phyloP scores from a whole-genome alignment of 2,797 vertebrate genomes.

The Takifugu rubripes region DNA sequence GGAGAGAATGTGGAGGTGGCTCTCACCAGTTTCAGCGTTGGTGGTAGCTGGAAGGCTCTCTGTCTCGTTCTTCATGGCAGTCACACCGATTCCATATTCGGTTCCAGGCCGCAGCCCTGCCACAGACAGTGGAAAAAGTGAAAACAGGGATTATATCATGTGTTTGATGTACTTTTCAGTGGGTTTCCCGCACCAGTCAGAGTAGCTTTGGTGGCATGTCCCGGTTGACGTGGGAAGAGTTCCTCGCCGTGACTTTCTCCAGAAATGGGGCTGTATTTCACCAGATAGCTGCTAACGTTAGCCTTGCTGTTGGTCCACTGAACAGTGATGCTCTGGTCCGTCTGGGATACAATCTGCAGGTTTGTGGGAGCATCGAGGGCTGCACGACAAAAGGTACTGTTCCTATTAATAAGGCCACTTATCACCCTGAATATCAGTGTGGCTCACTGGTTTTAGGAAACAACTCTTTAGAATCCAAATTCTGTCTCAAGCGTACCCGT shows the following conservation, averaged over 20 bases:
- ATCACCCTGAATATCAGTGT: too few relatives aligned
- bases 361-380: conserved; percentile 85
- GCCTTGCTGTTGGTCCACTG: conserved; percentile 89
- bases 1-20: too few relatives aligned
- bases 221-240: conserved; percentile 75
- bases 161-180: not conserved
- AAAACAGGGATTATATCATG: not conserved
- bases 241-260: conserved; percentile 85
- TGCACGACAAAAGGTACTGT: conserved; percentile 38
- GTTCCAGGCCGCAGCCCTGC: conserved; percentile 88
- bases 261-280: conserved; percentile 90
- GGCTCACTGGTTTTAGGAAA: too few relatives aligned
- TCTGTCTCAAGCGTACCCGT: conserved; percentile 75
- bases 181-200: conserved; percentile 79
- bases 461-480: not conserved
- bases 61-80: conserved; percentile 84
- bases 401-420: too few relatives aligned
- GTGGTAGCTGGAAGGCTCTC: conserved; percentile 89
- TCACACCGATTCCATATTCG: conserved; percentile 93
- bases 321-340: conserved; percentile 84
- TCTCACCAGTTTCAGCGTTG: conserved; percentile 90
- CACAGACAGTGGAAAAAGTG: not conserved
- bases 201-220: conserved; percentile 77
- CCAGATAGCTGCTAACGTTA: conserved; percentile 77
- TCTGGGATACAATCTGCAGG: conserved; percentile 80